Base-by-base conservation (phyloP, 2,888 invertebrate genomes). In the Ectobius pallidus region DNA sequence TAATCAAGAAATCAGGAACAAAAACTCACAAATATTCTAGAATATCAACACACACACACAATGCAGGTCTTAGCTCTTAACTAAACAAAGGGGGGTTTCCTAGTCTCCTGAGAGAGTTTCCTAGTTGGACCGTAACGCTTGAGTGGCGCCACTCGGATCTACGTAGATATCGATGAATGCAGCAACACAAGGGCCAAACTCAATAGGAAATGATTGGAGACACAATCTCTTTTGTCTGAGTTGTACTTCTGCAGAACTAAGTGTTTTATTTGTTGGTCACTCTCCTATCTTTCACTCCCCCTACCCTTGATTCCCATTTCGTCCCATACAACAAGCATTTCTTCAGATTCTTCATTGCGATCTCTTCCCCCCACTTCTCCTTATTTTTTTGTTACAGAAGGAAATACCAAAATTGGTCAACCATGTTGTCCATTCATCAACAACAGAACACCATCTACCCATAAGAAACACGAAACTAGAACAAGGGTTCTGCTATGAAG, bases 121-220 rank as follows among this genome's bases (percentile, higher is more conserved):
- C 65, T 44, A 65, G 65, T 65, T 65, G 44, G 65, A 25, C 46
- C 65, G 65, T 46, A 65, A 65, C 65, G 65, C 27, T 65, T 46
- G 65, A 65, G 65, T 65, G 65, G 65, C 65, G 65, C 65, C 65
- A 65, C 58, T 58, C 58, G 58, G 58, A 58, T 58, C 30, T 58
- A n/a, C 58, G 27, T 30, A 30, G 44, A 65, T 65, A 65, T 65
- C 65, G 65, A 65, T 65, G 65, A 65, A 65, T 44, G 46, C 16
- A n/a, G n/a, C n/a, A 27, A 65, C 46, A 65, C 30, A 30, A 58
- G 58, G 58, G 58, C 30, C n/a, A 65, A 65, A 65, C 65, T 65
- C 65, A 65, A 65, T 65, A 65, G 65, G 65, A 65, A 65, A 65
- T 65, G 44, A 65, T 65, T 46, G 44, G 46, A 46, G 65, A 25